Conservation (phyloP, 2,797 vertebrate species). For the Pangasius macronema region DNA sequence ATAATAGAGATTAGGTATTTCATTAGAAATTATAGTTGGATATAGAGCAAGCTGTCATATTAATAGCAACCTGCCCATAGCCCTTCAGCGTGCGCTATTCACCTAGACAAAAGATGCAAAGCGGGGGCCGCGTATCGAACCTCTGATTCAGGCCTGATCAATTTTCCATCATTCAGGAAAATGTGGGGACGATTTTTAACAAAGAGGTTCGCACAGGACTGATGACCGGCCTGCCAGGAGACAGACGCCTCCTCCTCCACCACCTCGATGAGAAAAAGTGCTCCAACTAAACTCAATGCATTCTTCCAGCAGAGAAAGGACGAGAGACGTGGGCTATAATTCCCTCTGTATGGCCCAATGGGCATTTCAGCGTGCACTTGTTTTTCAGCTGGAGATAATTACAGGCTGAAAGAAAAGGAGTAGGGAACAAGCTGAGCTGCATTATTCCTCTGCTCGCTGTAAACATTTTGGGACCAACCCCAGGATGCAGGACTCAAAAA, state of each 20-base stretch:
- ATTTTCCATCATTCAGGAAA: conserved; percentile 86
- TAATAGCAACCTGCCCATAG: conserved; percentile 89
- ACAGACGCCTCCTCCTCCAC: conserved; percentile 24
- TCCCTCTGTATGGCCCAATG: conserved; percentile 84
- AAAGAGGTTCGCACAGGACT: conserved; percentile 83
- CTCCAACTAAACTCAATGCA: conserved; percentile 81
- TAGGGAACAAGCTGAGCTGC: conserved; percentile 58
- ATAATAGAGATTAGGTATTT: conserved; percentile 94
- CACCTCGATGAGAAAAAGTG: conserved; percentile 69
- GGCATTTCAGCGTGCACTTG: conserved; percentile 86
- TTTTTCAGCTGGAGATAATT: conserved; percentile 92
- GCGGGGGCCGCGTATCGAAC: conserved; percentile 84
- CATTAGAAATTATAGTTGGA: conserved; percentile 93
- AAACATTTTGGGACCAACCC: conserved; percentile 10
- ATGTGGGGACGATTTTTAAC: conserved; percentile 82
- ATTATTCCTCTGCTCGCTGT: conserved; percentile 43
- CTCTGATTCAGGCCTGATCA: conserved; percentile 89
- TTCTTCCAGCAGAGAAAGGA: conserved; percentile 76
- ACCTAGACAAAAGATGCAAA: conserved; percentile 83
- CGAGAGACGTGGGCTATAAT: conserved; percentile 80
- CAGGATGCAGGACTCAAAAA: background rate
- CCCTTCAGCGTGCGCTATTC: conserved; percentile 86
- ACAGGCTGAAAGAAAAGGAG: conserved; percentile 67
- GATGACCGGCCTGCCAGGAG: conserved; percentile 81
- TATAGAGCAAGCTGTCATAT: conserved; percentile 91